Evolutionary conservation across 2,113 vertebrate genomes (phyloP).

Genomic region (Myrmecophaga tridactyla): DNA sequence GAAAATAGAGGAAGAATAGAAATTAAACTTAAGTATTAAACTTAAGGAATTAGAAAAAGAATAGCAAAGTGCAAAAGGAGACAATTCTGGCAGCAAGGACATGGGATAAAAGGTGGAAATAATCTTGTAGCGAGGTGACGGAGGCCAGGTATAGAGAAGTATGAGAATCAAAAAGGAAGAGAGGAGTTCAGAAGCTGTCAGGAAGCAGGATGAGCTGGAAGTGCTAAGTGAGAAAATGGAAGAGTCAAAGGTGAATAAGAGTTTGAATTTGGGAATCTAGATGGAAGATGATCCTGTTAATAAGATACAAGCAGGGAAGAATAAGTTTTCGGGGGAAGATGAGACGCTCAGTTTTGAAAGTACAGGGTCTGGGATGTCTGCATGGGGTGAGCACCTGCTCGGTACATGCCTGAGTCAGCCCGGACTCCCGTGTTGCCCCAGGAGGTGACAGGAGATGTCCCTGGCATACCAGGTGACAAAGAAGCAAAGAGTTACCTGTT

Average conservation of each 20-base stretch:
- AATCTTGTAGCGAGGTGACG: neutral
- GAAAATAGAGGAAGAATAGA: neutral
- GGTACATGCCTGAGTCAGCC: neutral
- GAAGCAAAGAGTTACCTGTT: neutral
- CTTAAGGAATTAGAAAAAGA: neutral
- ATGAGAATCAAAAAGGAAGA: neutral
- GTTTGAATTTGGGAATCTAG: neutral
- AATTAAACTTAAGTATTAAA: neutral
- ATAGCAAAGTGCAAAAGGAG: neutral
- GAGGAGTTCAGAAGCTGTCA: neutral
- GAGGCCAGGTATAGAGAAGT: neutral
- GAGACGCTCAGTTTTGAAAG: neutral
- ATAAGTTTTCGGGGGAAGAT: neutral
- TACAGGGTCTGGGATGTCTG: neutral
- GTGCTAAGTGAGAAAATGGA: neutral
- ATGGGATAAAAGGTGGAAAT: neutral
- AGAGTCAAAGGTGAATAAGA: neutral
- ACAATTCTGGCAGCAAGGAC: neutral
- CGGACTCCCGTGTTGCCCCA: neutral
- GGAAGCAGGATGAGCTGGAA: neutral
- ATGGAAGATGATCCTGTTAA: neutral
- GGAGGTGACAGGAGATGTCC: neutral
- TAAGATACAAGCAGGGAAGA: neutral
- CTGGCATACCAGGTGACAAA: neutral
- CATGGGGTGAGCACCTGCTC: neutral